These are phyloP conservation scores for Cosmopolites sordidus DNA, from an alignment of 2,888 invertebrate genomes.

Conservation along the genomic window DNA sequence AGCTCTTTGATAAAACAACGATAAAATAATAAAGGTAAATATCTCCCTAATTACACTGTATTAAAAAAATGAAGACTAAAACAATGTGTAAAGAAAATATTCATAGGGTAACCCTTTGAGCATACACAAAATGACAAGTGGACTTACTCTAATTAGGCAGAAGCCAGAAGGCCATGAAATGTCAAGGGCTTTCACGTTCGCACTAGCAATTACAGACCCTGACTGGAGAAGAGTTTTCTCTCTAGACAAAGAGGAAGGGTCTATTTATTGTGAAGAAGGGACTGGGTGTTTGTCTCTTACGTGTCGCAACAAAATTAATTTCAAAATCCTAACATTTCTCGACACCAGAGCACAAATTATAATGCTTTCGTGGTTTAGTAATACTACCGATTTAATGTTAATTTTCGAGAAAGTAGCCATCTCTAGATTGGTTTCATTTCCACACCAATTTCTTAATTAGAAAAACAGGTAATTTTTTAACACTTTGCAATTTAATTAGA, in stretches of 20 bases:
- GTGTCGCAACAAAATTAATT: conserved; percentile 19
- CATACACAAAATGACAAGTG: conserved; percentile 27
- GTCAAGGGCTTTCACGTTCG: conserved; percentile 35
- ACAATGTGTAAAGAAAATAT: conserved; percentile 15
- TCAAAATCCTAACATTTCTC: conserved; percentile 5
- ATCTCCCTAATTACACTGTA: conserved; percentile 3
- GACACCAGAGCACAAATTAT: background rate
- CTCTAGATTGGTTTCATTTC: conserved; percentile 4
- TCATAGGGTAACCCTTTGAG: conserved; percentile 18
- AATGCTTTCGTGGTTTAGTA: conserved; percentile 11
- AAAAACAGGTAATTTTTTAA: too few species aligned
- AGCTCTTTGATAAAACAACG: too few species aligned
- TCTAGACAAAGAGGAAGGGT: conserved; percentile 22
- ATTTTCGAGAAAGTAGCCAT: conserved; percentile 17
- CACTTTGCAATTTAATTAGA: too few species aligned
- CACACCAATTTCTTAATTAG: background rate
- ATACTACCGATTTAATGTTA: conserved; percentile 16
- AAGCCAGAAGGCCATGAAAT: conserved; percentile 33
- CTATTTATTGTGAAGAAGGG: conserved; percentile 20
- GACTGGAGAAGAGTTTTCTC: conserved; percentile 17
- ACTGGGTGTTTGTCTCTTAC: conserved; percentile 11
- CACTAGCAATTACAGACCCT: conserved; percentile 34
- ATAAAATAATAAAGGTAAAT: too few species aligned
- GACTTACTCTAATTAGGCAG: conserved; percentile 34
- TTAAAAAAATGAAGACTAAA: background rate